Percentiles rank a stretch among this genome's conserved stretches.
These are phyloP conservation scores for Himalopsyche kuldschensis DNA, from an alignment of 2,888 invertebrate species.

Conservation along the genomic window DNA sequence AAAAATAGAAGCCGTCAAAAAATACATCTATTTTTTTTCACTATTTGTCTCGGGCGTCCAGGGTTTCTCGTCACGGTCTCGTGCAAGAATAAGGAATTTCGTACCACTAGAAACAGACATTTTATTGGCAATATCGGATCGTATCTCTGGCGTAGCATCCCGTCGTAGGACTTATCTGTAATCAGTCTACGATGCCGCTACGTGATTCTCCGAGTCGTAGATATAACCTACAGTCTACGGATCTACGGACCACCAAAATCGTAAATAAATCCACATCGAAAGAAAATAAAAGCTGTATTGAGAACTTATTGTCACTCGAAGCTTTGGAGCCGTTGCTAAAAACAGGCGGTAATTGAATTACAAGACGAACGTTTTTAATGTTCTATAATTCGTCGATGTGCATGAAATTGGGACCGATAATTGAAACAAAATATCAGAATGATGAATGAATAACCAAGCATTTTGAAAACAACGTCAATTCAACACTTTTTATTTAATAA, in stretches of 20 bases:
- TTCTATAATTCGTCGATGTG: background rate
- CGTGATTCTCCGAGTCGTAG: slow-evolving; percentile 30
- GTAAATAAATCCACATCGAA: background rate
- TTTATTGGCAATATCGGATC: slow-evolving; percentile 37
- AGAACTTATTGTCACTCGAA: background rate
- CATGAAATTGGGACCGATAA: no score
- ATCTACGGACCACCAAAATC: background rate
- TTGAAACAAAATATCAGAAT: no score
- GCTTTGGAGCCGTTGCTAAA: no score
- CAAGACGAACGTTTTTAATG: background rate
- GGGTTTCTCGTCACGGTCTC: background rate
- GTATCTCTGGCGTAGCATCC: slow-evolving; percentile 26
- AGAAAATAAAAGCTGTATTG: background rate
- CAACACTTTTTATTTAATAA: no score
- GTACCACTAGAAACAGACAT: slow-evolving; percentile 30
- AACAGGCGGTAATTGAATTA: background rate
- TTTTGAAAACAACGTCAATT: no score
- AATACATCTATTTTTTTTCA: no score
- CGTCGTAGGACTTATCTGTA: slow-evolving; percentile 33
- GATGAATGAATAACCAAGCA: no score
- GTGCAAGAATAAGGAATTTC: background rate
- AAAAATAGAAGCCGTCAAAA: no score
- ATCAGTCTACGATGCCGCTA: slow-evolving; percentile 34
- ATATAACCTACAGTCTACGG: background rate
- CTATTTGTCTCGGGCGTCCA: no score